Evolutionary conservation across 2,888 invertebrate species (phyloP), one percentile per base, ranked within the genome.

Genomic region (Cheilosia impressa): DNA sequence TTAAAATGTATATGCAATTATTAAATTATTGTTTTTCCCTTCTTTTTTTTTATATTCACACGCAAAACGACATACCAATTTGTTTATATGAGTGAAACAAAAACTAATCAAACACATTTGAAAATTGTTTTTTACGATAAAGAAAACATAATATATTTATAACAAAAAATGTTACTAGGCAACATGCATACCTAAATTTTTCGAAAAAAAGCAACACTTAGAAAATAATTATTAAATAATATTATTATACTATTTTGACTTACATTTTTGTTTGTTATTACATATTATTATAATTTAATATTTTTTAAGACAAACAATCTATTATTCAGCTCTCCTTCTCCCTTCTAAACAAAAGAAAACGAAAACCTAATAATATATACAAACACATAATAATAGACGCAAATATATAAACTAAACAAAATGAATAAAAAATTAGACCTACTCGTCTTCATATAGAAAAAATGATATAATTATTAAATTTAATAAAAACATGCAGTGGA

Each of bases 381-480:
- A 24, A 75, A 72, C 55, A 58, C 53, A 73, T 72, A 75, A 72
- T 80, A 77, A 68, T 80, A 83, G 55, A 62, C 87, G 50, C 31
- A 83, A 76, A 68, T 79, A 63, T 79, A 63, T 66, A n/a, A 68
- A 77, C 27, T 68, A 71, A 66, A 77, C 34, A 43, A 57, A 50
- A 62, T 34, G 60, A 50, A 34, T 62, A 62, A 66, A 27, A 53
- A 63, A 45, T 53, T 58, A 75, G 75, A 66, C 71, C 63, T 75
- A 65, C 52, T 24, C 69, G 84, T 84, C 75, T 75, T 76, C 71
- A 72, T 85, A 85, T 81, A 84, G 77, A 84, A 65, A 80, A 82
- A 75, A 81, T 78, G 66, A 63, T 75, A 81, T 68, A 81, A 80
- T 65, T 87, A 84, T 75, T 50, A 73, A 78, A 83, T 76, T 72